phyloP scores from a whole-genome alignment of 64 coral and sea anemone genomes.

The Pocillopora verrucosa region DNA sequence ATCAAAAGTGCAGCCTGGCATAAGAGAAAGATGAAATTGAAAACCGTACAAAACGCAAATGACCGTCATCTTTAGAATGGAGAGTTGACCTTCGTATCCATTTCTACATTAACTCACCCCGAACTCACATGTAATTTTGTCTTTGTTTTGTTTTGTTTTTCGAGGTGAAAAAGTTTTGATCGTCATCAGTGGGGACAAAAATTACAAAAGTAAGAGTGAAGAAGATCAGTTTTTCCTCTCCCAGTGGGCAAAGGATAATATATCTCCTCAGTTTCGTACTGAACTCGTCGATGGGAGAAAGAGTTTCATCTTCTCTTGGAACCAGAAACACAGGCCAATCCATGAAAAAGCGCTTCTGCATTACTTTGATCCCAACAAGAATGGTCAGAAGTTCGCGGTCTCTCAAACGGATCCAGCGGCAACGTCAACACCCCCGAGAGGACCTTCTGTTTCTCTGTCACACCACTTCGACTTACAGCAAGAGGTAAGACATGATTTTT shows the following conservation, averaged over 20 bases:
- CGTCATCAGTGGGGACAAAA: constrained; percentile 66
- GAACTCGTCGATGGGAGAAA: constrained; percentile 52
- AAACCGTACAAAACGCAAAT: no score
- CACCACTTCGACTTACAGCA: no score
- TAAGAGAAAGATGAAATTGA: no score
- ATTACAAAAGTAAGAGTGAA: constrained; percentile 64
- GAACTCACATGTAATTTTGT: no score
- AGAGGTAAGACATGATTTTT: no score
- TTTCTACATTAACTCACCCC: no score
- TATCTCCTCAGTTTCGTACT: constrained; percentile 38
- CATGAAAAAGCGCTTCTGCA: constrained; percentile 57
- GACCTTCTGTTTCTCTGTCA: no score
- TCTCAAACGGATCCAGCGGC: neutral
- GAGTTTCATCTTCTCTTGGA: constrained; percentile 82
- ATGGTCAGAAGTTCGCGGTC: constrained; percentile 5
- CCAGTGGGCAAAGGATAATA: constrained; percentile 39
- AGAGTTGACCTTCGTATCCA: no score
- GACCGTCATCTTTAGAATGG: no score
- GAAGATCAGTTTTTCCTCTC: constrained; percentile 34
- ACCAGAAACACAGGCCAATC: constrained; percentile 50
- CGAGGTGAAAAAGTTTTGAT: constrained; percentile 65
- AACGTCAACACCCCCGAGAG: neutral
- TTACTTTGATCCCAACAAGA: constrained; percentile 38
- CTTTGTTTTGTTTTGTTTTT: neutral
- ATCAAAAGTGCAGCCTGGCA: no score